phyloP scores from a whole-genome alignment of 23 tunicate species.

The Corella eumyota region DNA sequence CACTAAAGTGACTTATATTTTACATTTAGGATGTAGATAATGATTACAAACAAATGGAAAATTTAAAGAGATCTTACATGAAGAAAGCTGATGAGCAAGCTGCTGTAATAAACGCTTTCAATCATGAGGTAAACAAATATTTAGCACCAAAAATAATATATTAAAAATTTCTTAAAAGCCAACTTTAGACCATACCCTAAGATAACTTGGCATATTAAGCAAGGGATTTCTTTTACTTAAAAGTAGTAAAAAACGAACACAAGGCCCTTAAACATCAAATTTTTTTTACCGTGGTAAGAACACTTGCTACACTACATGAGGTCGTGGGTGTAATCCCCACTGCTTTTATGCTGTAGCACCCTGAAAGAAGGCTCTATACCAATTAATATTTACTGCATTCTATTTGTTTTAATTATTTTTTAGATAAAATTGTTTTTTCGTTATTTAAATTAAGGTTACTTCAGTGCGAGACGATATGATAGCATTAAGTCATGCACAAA shows the following conservation, averaged over 20 bases:
- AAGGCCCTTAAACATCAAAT: background rate
- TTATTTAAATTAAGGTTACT: constrained; percentile 19
- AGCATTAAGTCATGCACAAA: constrained; percentile 63
- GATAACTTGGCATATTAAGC: background rate
- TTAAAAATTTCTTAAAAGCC: background rate
- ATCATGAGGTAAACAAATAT: constrained; percentile 35
- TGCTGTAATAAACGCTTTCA: constrained; percentile 54
- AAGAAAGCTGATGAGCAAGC: constrained; percentile 69
- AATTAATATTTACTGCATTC: too few species aligned
- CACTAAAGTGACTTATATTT: too few species aligned
- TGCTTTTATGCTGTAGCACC: too few species aligned
- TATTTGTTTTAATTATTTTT: too few species aligned
- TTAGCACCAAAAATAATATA: background rate
- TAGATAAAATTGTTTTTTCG: background rate
- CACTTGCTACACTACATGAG: too few species aligned
- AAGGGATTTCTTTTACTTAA: background rate
- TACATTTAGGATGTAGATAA: constrained; percentile 47
- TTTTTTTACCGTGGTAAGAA: too few species aligned
- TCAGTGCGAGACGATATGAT: constrained; percentile 75
- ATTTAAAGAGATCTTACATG: constrained; percentile 43
- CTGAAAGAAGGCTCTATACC: too few species aligned
- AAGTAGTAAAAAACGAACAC: background rate
- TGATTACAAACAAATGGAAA: constrained; percentile 48
- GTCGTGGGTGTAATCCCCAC: too few species aligned
- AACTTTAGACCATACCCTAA: background rate